phyloP scores from a whole-genome alignment of 2,888 invertebrate species.

The Conomelus anceps region DNA sequence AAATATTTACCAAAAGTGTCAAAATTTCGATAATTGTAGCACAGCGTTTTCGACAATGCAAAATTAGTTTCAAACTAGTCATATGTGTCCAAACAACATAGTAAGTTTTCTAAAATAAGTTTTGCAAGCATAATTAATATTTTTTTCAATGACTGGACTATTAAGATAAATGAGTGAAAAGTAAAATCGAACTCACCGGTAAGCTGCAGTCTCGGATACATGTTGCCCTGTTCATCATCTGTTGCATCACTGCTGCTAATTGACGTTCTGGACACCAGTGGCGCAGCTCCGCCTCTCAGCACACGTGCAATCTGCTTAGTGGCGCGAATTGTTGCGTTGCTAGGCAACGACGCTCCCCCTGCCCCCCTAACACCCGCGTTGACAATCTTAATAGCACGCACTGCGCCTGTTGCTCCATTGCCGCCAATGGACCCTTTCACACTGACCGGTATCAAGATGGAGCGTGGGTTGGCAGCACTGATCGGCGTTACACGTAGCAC shows the following conservation, averaged over 20 bases:
- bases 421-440: constrained; percentile 59
- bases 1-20: too few species aligned
- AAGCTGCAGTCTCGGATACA: constrained; percentile 60
- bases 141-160: too few species aligned
- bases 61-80: too few species aligned
- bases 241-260: constrained; percentile 36
- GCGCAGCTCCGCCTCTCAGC: background rate
- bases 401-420: too few species aligned
- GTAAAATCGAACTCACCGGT: constrained; percentile 40
- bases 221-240: constrained; percentile 33
- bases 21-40: too few species aligned
- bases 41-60: too few species aligned
- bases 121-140: too few species aligned
- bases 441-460: constrained; percentile 64
- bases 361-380: constrained; percentile 40
- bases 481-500: constrained; percentile 21
- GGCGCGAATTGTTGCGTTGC: constrained; percentile 24
- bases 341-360: too few species aligned
- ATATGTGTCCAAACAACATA: too few species aligned
- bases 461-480: constrained; percentile 47
- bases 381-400: constrained; percentile 65
- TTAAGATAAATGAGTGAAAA: too few species aligned
- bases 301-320: background rate
- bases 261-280: background rate
- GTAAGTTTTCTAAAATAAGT: too few species aligned